Percentiles rank a stretch among this genome's conserved stretches.
phyloP scores from a whole-genome alignment of 2,113 vertebrate genomes.

The Psettodes erumei region DNA sequence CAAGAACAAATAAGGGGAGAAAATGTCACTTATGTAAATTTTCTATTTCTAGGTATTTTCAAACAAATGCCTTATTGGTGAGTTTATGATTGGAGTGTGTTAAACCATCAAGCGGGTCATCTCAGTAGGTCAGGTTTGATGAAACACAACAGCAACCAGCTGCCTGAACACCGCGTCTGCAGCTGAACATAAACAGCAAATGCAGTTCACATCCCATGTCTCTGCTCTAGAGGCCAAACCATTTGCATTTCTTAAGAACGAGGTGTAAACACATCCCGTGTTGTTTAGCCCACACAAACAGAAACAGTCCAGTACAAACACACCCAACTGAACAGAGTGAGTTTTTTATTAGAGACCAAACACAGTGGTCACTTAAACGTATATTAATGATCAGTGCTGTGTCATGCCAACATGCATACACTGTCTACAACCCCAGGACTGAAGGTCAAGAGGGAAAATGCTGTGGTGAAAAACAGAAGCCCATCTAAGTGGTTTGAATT shows the following conservation, averaged over 20 bases:
- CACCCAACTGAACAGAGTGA: conserved; percentile 4
- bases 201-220: conserved; percentile 51
- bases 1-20: conserved; percentile 21
- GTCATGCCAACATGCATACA: conserved; percentile 6
- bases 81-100: conserved; percentile 31
- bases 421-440: not conserved
- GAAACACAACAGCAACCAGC: conserved; percentile 48
- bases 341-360: conserved; percentile 12
- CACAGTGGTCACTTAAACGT: conserved; percentile 6
- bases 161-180: not conserved
- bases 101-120: conserved; percentile 23
- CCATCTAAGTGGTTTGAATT: conserved; percentile 39
- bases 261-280: conserved; percentile 62
- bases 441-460: conserved; percentile 19
- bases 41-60: conserved; percentile 29
- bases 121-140: conserved; percentile 10
- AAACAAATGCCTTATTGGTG: conserved; percentile 49
- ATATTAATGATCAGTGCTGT: conserved; percentile 4
- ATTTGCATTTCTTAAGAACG: conserved; percentile 20
- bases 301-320: conserved; percentile 38
- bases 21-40: conserved; percentile 53
- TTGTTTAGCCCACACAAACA: conserved; percentile 60
- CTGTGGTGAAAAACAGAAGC: conserved; percentile 39
- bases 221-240: conserved; percentile 25
- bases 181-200: conserved; percentile 59